Evolutionary conservation across 2,797 vertebrate species (phyloP).

Genomic region (Falco columbarius): DNA sequence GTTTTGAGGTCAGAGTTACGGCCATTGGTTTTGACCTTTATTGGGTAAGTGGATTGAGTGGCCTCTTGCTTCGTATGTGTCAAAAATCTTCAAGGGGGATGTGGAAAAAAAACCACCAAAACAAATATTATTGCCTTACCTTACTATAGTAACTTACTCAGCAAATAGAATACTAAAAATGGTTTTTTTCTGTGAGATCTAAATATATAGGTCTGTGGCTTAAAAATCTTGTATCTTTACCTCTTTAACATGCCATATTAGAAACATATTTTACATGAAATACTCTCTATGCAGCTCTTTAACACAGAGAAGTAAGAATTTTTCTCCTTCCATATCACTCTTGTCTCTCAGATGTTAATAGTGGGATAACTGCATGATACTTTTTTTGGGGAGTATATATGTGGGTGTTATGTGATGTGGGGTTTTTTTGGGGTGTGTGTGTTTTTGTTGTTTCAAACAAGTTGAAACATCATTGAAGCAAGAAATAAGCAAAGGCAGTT

Average conservation of each 20-base stretch:
- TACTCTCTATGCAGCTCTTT: not conserved
- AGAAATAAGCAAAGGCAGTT: not conserved
- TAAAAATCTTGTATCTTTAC: not conserved
- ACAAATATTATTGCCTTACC: not conserved
- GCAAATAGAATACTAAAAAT: not conserved
- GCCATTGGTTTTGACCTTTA: not conserved
- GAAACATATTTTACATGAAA: not conserved
- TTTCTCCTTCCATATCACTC: not conserved
- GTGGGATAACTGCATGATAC: not conserved
- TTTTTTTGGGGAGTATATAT: not conserved
- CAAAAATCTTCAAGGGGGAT: not conserved
- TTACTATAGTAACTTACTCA: not conserved
- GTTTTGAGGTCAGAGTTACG: not conserved
- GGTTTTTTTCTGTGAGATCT: not conserved
- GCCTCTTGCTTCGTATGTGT: not conserved
- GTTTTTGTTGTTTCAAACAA: not conserved
- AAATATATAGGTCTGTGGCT: not conserved
- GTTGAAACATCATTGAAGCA: not conserved
- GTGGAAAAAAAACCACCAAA: not conserved
- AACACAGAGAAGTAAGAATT: not conserved
- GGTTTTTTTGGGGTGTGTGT: not conserved
- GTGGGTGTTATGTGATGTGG: not conserved
- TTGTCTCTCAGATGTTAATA: not conserved
- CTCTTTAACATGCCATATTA: not conserved
- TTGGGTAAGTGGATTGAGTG: not conserved